Evolutionary conservation across 2,113 vertebrate species (phyloP).

Genomic region (Neogobius melanostomus): DNA sequence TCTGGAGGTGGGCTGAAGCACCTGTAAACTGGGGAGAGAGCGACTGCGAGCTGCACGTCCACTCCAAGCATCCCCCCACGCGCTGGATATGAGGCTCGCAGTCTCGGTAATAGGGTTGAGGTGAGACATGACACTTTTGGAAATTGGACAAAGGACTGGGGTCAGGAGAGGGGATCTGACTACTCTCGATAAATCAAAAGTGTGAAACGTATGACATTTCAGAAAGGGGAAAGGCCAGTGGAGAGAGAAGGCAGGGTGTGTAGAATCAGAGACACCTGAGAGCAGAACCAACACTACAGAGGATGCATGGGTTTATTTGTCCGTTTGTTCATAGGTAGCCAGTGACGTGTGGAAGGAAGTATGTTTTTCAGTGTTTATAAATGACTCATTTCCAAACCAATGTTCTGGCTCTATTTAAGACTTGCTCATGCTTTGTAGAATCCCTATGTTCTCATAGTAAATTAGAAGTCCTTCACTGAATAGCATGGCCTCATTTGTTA

Average conservation of each 20-base stretch:
- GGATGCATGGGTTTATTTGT: too few relatives aligned
- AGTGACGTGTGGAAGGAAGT: too few relatives aligned
- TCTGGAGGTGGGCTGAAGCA: constrained; percentile 27
- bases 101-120: constrained; percentile 21
- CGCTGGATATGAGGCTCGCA: constrained; percentile 24
- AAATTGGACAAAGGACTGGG: constrained; percentile 33
- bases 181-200: not conserved
- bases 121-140: constrained; percentile 19
- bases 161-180: constrained; percentile 20
- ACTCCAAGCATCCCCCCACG: constrained; percentile 10
- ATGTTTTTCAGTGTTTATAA: too few relatives aligned
- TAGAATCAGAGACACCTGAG: not conserved
- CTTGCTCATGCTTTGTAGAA: too few relatives aligned
- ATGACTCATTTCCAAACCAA: too few relatives aligned
- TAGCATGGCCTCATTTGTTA: too few relatives aligned
- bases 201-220: constrained; percentile 20
- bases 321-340: too few relatives aligned
- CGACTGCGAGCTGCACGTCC: constrained; percentile 19
- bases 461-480: too few relatives aligned
- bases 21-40: constrained; percentile 27
- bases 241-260: not conserved
- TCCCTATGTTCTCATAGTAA: too few relatives aligned
- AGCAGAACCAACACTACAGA: not conserved
- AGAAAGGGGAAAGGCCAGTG: constrained; percentile 12
- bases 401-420: too few relatives aligned